Percentiles rank a stretch among this genome's conserved stretches.
These are phyloP conservation scores for Drosophila bunnanda DNA, from an alignment of 2,888 invertebrate genomes.

Conservation along the genomic window DNA sequence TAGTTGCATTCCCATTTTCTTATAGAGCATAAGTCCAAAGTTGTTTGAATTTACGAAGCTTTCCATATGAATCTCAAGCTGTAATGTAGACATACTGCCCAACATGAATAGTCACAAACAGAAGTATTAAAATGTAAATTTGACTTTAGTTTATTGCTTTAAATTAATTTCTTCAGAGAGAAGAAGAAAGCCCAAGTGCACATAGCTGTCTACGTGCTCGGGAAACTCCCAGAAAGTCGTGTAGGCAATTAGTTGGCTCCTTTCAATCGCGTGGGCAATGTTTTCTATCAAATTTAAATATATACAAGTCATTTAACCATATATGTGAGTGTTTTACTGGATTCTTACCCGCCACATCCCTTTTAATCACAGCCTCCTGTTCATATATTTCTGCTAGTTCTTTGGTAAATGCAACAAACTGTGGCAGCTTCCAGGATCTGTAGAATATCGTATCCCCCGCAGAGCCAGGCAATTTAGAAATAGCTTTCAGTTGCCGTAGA, in stretches of 20 bases:
- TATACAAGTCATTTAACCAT: background rate
- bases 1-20: slow-evolving; percentile 17
- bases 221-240: slow-evolving; percentile 82
- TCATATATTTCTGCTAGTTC: slow-evolving; percentile 70
- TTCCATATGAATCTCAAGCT: slow-evolving; percentile 10
- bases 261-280: slow-evolving; percentile 76
- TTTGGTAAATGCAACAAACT: slow-evolving; percentile 72
- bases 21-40: slow-evolving; percentile 5
- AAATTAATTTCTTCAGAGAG: slow-evolving; percentile 73
- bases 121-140: slow-evolving; percentile 5
- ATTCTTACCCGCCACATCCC: slow-evolving; percentile 74
- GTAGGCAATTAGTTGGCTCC: slow-evolving; percentile 71
- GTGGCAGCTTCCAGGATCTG: slow-evolving; percentile 80
- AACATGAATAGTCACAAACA: slow-evolving; percentile 10
- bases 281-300: slow-evolving; percentile 61
- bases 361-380: slow-evolving; percentile 76
- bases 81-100: slow-evolving; percentile 20
- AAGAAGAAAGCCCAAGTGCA: slow-evolving; percentile 72
- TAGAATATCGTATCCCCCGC: slow-evolving; percentile 66
- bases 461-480: slow-evolving; percentile 70
- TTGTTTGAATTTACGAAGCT: slow-evolving; percentile 13
- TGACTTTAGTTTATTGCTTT: slow-evolving; percentile 9
- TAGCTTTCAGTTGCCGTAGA: slow-evolving; percentile 71
- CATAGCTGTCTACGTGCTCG: slow-evolving; percentile 72
- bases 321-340: background rate